Evolutionary conservation across 2,888 invertebrate species (phyloP).

Genomic region (Gibbula magus): DNA sequence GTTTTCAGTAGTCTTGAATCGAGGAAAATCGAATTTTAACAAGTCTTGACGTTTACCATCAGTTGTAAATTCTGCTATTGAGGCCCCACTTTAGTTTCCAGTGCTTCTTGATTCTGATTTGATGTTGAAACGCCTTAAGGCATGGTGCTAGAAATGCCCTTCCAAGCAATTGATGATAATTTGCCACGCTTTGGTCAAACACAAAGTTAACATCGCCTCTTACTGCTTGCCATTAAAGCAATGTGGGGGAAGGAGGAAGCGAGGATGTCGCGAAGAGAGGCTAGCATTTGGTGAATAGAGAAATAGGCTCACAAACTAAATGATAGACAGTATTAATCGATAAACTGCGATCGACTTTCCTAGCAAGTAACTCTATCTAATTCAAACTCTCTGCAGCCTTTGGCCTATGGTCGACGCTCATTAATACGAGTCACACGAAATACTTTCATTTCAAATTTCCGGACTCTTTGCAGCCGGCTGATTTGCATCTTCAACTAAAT

Average conservation of each 20-base stretch:
- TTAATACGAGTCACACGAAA: constrained; percentile 13
- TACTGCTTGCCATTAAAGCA: neutral
- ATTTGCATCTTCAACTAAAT: constrained; percentile 21
- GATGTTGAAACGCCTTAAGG: neutral
- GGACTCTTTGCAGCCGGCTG: neutral
- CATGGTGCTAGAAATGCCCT: neutral
- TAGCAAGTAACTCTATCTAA: constrained; percentile 17
- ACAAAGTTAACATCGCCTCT: neutral
- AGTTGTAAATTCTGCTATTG: neutral
- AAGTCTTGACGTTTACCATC: too few relatives aligned
- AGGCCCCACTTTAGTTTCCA: neutral
- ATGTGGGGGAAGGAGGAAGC: neutral
- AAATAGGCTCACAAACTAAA: constrained; percentile 14
- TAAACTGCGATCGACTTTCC: constrained; percentile 14
- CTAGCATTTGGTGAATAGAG: constrained; percentile 11
- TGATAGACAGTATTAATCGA: constrained; percentile 16
- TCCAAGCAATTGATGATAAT: constrained; percentile 12
- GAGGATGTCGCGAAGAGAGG: neutral
- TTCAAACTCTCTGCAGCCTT: constrained; percentile 9
- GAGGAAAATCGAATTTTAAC: neutral
- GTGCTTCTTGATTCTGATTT: neutral
- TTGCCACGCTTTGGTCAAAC: constrained; percentile 9
- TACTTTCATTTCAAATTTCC: constrained; percentile 25
- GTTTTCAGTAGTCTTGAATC: neutral
- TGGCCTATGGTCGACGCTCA: neutral